phyloP scores from a whole-genome alignment of 1,140 invertebrate species.

The Eupristina koningsbergeri region DNA sequence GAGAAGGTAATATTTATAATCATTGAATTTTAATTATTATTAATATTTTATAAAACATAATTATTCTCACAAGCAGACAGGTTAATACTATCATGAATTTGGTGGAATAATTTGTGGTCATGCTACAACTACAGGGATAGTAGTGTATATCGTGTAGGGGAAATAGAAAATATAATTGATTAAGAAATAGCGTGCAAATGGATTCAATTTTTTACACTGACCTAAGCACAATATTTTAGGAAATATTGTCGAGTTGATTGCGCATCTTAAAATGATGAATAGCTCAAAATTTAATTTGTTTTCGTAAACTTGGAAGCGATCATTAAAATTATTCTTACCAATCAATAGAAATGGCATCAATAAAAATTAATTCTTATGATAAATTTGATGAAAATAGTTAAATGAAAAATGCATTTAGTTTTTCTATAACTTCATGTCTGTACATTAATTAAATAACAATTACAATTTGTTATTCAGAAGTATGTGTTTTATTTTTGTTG shows the following conservation, averaged over 20 bases:
- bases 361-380: not conserved
- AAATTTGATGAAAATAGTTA: not conserved
- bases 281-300: slow-evolving; percentile 36
- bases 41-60: not conserved
- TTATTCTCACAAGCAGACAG: not conserved
- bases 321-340: not conserved
- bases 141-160: slow-evolving; percentile 11
- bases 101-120: slow-evolving; percentile 25
- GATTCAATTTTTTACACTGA: slow-evolving; percentile 39
- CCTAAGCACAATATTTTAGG: slow-evolving; percentile 36
- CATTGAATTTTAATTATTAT: not conserved
- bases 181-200: slow-evolving; percentile 46
- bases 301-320: slow-evolving; percentile 9
- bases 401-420: not conserved
- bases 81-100: not conserved
- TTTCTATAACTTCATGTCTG: not conserved
- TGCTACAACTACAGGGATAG: slow-evolving; percentile 11
- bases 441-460: not conserved
- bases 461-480: too few relatives aligned
- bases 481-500: too few relatives aligned
- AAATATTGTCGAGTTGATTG: slow-evolving; percentile 25
- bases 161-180: slow-evolving; percentile 40
- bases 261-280: slow-evolving; percentile 37
- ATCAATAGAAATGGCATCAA: slow-evolving; percentile 1
- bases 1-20: not conserved